Percentiles rank a stretch among this genome's conserved stretches.
phyloP scores from a whole-genome alignment of 2,888 invertebrate species.

The Xestia c-nigrum region DNA sequence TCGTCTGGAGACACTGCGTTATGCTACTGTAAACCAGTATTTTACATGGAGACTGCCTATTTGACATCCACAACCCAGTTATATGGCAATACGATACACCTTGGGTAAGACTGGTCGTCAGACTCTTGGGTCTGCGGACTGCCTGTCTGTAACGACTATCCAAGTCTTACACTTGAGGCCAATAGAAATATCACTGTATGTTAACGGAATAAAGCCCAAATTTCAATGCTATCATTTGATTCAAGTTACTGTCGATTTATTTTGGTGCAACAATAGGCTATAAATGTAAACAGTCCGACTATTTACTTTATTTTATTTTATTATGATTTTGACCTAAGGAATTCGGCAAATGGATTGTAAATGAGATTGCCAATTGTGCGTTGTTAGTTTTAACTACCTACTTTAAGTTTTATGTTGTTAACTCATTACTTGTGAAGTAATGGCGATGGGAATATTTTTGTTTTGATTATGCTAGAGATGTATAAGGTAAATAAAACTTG shows the following conservation, averaged over 20 bases:
- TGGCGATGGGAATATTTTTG: slow-evolving; percentile 80
- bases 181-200: neutral
- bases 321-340: slow-evolving; percentile 50
- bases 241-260: neutral
- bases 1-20: too few relatives aligned
- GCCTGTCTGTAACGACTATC: neutral
- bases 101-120: neutral
- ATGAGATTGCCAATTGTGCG: slow-evolving; percentile 73
- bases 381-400: slow-evolving; percentile 71
- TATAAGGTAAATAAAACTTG: slow-evolving; percentile 84
- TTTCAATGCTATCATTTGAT: neutral
- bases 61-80: neutral
- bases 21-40: neutral
- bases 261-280: slow-evolving; percentile 12
- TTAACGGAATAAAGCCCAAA: slow-evolving; percentile 1
- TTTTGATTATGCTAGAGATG: slow-evolving; percentile 84
- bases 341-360: slow-evolving; percentile 70
- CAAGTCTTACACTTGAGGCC: neutral
- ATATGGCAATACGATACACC: neutral
- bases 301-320: slow-evolving; percentile 52
- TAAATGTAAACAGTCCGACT: slow-evolving; percentile 20
- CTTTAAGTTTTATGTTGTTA: slow-evolving; percentile 81
- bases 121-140: too few relatives aligned
- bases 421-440: slow-evolving; percentile 85
- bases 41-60: neutral